These are phyloP conservation scores for Eumerus sabulonum DNA, from an alignment of 2,888 invertebrate genomes.

Conservation along the genomic window DNA sequence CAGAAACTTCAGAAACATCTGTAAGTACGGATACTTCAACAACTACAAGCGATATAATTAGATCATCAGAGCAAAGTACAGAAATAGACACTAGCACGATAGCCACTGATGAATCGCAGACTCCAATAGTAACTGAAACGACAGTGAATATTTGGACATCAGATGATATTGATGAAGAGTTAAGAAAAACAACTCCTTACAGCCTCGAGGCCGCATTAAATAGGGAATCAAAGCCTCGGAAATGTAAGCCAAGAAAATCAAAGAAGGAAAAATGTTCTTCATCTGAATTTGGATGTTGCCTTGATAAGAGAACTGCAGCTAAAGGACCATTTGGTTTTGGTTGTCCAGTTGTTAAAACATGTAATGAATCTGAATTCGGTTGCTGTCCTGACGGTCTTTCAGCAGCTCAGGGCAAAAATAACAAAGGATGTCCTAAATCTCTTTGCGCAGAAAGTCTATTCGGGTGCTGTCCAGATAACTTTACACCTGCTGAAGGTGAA, in stretches of 20 bases:
- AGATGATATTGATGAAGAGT: slow-evolving; percentile 78
- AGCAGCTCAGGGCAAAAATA: slow-evolving; percentile 84
- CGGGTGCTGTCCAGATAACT: slow-evolving; percentile 92
- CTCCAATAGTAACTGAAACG: slow-evolving; percentile 71
- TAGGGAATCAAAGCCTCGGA: slow-evolving; percentile 79
- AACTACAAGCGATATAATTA: slow-evolving; percentile 6
- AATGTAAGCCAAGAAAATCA: slow-evolving; percentile 81
- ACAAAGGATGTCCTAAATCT: slow-evolving; percentile 87
- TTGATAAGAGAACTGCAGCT: slow-evolving; percentile 87
- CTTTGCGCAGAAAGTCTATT: slow-evolving; percentile 89
- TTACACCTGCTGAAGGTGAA: slow-evolving; percentile 88
- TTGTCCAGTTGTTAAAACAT: slow-evolving; percentile 86
- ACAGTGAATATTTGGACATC: slow-evolving; percentile 78
- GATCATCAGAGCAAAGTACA: background rate
- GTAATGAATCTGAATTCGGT: slow-evolving; percentile 86
- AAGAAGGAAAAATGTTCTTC: slow-evolving; percentile 80
- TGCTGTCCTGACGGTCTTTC: slow-evolving; percentile 93
- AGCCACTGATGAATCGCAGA: slow-evolving; percentile 18
- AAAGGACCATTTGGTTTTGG: slow-evolving; percentile 90
- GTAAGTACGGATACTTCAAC: slow-evolving; percentile 10
- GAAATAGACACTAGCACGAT: slow-evolving; percentile 34
- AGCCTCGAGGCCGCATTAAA: slow-evolving; percentile 80
- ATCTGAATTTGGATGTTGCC: slow-evolving; percentile 90
- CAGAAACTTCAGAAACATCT: background rate
- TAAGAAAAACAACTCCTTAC: slow-evolving; percentile 79